Evolutionary conservation across 1,140 invertebrate genomes (phyloP).

Genomic region (Sitophilus oryzae): DNA sequence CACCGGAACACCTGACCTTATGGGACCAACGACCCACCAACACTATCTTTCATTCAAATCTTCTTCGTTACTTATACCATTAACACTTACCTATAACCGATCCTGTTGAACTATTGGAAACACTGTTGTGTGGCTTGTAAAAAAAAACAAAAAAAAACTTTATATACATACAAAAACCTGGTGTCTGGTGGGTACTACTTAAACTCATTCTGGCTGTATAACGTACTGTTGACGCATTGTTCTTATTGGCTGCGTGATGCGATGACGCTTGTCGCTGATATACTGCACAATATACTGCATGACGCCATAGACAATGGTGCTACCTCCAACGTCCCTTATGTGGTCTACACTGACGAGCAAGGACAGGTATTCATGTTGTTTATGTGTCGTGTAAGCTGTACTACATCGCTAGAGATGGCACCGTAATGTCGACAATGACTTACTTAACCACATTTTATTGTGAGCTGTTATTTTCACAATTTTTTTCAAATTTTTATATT

Average conservation of each 20-base stretch:
- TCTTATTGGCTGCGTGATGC: conserved; percentile 46
- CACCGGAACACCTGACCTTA: conserved; percentile 3
- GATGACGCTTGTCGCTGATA: conserved; percentile 44
- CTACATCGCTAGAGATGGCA: conserved; percentile 27
- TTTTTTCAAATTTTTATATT: too few species aligned
- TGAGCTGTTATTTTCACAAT: too few species aligned
- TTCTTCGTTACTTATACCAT: too few species aligned
- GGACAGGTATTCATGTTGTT: conserved; percentile 76
- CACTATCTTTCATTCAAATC: neutral
- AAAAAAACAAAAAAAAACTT: neutral
- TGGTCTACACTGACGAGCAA: conserved; percentile 91
- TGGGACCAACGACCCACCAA: conserved; percentile 21
- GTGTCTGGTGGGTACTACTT: conserved; percentile 32
- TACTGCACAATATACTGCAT: conserved; percentile 44
- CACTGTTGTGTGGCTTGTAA: neutral
- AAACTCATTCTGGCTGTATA: conserved; percentile 37
- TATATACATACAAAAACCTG: too few species aligned
- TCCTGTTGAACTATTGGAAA: conserved; percentile 3
- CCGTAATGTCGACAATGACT: too few species aligned
- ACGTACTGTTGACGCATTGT: conserved; percentile 43
- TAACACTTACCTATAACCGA: neutral
- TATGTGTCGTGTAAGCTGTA: conserved; percentile 41
- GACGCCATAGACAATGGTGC: conserved; percentile 45
- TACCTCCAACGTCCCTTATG: conserved; percentile 81
- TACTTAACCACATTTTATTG: too few species aligned